phyloP scores from a whole-genome alignment of 2,888 invertebrate genomes.

The Uloborus plumipes region DNA sequence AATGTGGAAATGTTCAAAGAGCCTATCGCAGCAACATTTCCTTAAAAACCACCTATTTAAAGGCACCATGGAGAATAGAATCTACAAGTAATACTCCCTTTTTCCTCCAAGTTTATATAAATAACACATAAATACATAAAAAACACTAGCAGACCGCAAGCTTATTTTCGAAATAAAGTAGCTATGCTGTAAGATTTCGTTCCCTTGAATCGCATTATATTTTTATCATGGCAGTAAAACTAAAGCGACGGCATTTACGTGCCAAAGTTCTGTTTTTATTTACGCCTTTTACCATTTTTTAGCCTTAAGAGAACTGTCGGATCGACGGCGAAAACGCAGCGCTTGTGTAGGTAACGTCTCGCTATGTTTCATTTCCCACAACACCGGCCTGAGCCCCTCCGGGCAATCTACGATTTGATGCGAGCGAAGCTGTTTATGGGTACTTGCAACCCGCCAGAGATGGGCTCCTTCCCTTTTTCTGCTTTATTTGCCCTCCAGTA shows the following conservation, averaged over 20 bases:
- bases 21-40: background rate
- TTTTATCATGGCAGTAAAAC: constrained; percentile 16
- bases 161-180: constrained; percentile 2
- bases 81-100: constrained; percentile 40
- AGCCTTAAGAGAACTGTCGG: no score
- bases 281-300: constrained; percentile 10
- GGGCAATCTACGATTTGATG: no score
- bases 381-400: no score
- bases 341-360: no score
- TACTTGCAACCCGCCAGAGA: no score
- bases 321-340: no score
- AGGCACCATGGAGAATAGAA: constrained; percentile 13
- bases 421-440: no score
- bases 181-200: constrained; percentile 2
- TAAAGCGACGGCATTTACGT: constrained; percentile 4
- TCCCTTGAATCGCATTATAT: constrained; percentile 13
- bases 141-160: background rate
- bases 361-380: no score
- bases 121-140: background rate
- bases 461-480: no score
- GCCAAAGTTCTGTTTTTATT: constrained; percentile 1
- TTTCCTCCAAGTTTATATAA: background rate
- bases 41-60: constrained; percentile 38
- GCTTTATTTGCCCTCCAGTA: no score
- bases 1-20: constrained; percentile 20